Base-by-base conservation (phyloP, 2,113 vertebrate genomes). In the Tachuris rubrigastra region DNA sequence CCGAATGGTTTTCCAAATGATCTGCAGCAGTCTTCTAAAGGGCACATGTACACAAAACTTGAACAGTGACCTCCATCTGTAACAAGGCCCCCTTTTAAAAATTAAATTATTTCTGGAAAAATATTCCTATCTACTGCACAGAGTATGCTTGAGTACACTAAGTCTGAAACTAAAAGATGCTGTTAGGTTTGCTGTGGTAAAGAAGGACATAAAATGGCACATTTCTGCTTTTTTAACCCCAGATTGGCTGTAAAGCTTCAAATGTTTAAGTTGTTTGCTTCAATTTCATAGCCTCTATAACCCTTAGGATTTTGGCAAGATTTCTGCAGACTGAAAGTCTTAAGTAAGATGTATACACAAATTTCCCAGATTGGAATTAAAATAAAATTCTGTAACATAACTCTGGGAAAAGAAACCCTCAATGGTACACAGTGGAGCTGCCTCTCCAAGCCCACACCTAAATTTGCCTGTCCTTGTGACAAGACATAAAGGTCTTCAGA, bases 191-290 rank as follows among this genome's bases (percentile, higher is more conserved):
- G 12, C 77, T 69, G 13, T 13, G 5, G 46, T 74, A 24, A 69
- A 62, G 60, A 35, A 52, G 66, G 20, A 85, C 63, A 58, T 92
- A 80, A 94, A 84, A 84, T 35, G 37, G 42, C 59, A 69, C 55
- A 62, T 91, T 91, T 85, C 63, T 95, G 94, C 56, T 55, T 95
- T 95, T 88, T 93, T 90, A 88, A 95, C 81, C 77, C 78, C 87
- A 88, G 77, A 94, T 82, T 84, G 80, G 46, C 74, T 89, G 80
- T 97, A 97, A 98, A 97, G 10, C 87, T 85, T 97, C 83, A 96
- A 79, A 84, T 73, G 65, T 81, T 96, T 77, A 85, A 96, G 55
- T 87, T 90, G 47, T 41, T 89, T 87, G 62, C 89, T 96, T 90
- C 79, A 41, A 44, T 95, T 96, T 96, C 90, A 97, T 62, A 90